Conservation (phyloP, 2,888 invertebrate genomes). For the Chrysolina haemoptera region DNA sequence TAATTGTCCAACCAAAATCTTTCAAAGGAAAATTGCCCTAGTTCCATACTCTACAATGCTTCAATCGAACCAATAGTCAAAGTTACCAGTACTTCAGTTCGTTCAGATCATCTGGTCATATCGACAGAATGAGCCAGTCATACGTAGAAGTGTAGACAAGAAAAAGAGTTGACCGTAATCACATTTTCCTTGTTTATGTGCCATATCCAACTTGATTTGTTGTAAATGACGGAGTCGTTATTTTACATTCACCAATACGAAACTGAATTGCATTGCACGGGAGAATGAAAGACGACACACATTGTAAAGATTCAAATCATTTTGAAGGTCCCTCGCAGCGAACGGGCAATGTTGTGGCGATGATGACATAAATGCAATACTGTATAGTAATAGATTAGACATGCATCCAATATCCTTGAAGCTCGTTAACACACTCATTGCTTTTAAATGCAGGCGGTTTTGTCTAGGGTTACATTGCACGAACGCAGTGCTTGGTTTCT, state of each 20-base stretch:
- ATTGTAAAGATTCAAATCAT: conserved; percentile 13
- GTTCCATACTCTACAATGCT: no score
- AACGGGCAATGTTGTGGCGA: conserved; percentile 22
- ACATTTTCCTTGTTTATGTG: no score
- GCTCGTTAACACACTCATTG: conserved; percentile 41
- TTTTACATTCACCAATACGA: not conserved
- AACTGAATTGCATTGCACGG: conserved; percentile 5
- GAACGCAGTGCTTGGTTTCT: conserved; percentile 28
- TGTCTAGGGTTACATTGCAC: conserved; percentile 33
- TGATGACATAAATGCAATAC: conserved; percentile 46
- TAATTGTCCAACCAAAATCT: no score
- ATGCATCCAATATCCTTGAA: conserved; percentile 49
- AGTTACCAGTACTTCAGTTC: no score
- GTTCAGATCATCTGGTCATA: no score
- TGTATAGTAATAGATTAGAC: conserved; percentile 41
- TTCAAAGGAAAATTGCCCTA: no score
- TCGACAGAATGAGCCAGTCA: no score
- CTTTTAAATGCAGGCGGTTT: conserved; percentile 35
- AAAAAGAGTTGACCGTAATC: no score
- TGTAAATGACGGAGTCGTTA: not conserved
- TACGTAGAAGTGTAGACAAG: no score
- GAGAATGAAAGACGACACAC: conserved; percentile 12
- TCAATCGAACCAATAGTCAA: no score
- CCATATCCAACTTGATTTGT: not conserved
- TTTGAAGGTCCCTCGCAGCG: conserved; percentile 28